Evolutionary conservation across 2,113 vertebrate species (phyloP).

Genomic region (Leptobrachium ailaonicum): DNA sequence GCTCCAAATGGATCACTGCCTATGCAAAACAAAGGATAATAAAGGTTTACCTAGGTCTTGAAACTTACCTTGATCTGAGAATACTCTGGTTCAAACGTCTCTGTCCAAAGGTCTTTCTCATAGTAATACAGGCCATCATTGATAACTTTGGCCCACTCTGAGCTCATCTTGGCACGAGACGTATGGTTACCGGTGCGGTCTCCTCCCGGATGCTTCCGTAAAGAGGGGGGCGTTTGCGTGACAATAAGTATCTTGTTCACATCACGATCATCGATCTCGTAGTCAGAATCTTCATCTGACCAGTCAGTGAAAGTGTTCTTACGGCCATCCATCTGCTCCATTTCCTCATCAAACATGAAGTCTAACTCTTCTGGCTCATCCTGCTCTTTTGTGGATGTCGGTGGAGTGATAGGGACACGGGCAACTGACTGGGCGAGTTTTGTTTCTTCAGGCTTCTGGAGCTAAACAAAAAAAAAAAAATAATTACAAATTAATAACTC

Average conservation of each 20-base stretch:
- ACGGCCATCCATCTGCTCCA: conserved; percentile 95
- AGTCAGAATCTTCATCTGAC: conserved; percentile 94
- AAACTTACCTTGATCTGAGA: conserved; percentile 92
- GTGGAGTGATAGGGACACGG: conserved; percentile 47
- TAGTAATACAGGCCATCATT: conserved; percentile 98
- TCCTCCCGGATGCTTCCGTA: conserved; percentile 92
- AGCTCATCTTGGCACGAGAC: conserved; percentile 89
- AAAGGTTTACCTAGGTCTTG: too few species aligned
- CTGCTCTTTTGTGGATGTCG: conserved; percentile 74
- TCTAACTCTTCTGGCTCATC: conserved; percentile 96
- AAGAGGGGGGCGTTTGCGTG: conserved; percentile 93
- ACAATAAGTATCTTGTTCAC: conserved; percentile 99
- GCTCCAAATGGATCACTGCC: too few species aligned
- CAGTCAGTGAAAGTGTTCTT: conserved; percentile 97
- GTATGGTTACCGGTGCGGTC: conserved; percentile 94
- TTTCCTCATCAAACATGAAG: conserved; percentile 97
- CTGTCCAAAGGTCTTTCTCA: conserved; percentile 94
- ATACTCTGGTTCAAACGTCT: conserved; percentile 92
- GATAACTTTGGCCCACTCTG: conserved; percentile 91
- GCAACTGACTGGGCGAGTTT: conserved; percentile 63
- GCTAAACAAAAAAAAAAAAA: conserved; percentile 20
- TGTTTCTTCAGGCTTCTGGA: conserved; percentile 78
- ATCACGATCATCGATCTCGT: conserved; percentile 91
- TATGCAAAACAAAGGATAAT: too few species aligned
- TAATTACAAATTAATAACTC: too few species aligned